These are phyloP conservation scores for Rhopilema esculentum DNA, from an alignment of 30 jellyfish, hydroid and myxozoan species.

Conservation along the genomic window DNA sequence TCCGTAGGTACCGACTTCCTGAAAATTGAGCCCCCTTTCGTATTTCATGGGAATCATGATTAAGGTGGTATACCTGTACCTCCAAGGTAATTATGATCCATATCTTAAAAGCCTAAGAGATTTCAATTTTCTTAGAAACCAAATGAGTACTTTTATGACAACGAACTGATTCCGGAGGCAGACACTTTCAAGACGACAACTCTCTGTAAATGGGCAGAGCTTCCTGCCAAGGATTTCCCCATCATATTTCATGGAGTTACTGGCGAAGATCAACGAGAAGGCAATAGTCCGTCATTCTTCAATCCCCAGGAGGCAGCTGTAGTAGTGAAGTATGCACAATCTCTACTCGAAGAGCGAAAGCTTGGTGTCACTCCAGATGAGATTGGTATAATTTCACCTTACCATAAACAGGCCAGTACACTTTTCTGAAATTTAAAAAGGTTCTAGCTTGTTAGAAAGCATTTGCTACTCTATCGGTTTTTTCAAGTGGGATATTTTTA, in stretches of 20 bases:
- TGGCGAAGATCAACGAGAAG: conserved; percentile 91
- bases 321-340: conserved; percentile 71
- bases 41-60: too few relatives aligned
- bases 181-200: conserved; percentile 28
- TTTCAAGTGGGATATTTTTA: too few relatives aligned
- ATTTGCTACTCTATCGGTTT: too few relatives aligned
- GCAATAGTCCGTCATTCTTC: conserved; percentile 94
- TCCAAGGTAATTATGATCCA: too few relatives aligned
- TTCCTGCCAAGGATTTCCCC: conserved; percentile 73
- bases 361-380: conserved; percentile 69
- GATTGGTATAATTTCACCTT: conserved; percentile 92
- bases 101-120: too few relatives aligned
- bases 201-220: conserved; percentile 39
- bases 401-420: conserved; percentile 82
- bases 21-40: too few relatives aligned
- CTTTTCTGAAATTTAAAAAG: neutral
- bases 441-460: too few relatives aligned
- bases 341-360: conserved; percentile 10
- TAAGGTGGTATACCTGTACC: too few relatives aligned
- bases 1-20: too few relatives aligned
- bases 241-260: conserved; percentile 87
- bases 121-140: conserved; percentile 39
- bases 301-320: conserved; percentile 90
- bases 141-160: conserved; percentile 74
- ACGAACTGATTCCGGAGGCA: conserved; percentile 85